A percentile compares a stretch with the other conserved stretches of the same genome.
Evolutionary conservation across 2,113 vertebrate species (phyloP).

Genomic region (Xiphophorus hellerii): DNA sequence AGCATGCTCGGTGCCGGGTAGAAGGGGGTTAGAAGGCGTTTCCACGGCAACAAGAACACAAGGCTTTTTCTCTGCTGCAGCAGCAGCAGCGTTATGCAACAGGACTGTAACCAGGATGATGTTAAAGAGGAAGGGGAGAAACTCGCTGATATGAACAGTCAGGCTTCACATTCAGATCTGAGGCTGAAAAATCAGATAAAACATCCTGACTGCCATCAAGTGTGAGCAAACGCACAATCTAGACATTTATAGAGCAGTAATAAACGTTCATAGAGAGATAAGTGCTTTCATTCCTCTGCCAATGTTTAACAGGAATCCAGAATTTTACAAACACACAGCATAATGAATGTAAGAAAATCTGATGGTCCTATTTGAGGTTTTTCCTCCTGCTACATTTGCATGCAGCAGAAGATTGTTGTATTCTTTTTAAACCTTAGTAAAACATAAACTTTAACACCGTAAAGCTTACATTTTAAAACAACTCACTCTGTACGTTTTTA

Average conservation of each 20-base stretch:
- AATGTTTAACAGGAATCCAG: background rate
- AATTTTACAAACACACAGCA: too few species aligned
- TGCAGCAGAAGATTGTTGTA: background rate
- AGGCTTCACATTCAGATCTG: background rate
- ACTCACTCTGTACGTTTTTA: too few species aligned
- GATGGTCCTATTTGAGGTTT: background rate
- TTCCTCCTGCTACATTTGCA: background rate
- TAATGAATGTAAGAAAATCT: background rate
- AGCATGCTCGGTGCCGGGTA: slow-evolving; percentile 50
- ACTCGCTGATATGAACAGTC: slow-evolving; percentile 10
- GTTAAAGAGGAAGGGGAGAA: slow-evolving; percentile 32
- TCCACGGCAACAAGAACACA: slow-evolving; percentile 74
- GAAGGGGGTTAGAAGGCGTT: slow-evolving; percentile 29
- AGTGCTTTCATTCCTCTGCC: background rate
- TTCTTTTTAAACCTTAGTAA: too few species aligned
- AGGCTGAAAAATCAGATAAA: background rate
- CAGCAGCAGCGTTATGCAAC: slow-evolving; percentile 77
- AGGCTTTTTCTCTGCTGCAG: slow-evolving; percentile 69
- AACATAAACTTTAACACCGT: background rate
- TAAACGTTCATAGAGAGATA: background rate
- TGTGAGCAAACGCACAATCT: background rate
- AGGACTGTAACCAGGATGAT: slow-evolving; percentile 73
- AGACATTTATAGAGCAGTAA: background rate
- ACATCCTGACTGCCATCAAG: background rate
- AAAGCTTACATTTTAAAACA: too few species aligned